Conservation (phyloP, 2,888 invertebrate genomes). For the Apantesis nais region DNA sequence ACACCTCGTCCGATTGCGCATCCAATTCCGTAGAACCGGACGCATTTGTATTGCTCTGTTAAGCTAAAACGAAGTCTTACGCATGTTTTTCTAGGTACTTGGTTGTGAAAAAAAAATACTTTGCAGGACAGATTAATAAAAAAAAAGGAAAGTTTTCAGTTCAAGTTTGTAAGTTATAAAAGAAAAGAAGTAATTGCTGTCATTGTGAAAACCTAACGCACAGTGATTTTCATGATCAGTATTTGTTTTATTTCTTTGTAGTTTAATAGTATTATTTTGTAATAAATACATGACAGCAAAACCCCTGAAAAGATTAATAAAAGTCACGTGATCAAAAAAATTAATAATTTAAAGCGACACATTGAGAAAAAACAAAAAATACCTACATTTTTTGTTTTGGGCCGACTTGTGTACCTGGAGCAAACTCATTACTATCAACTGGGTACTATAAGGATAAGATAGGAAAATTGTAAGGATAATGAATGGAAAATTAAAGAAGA, state of each 20-base stretch:
- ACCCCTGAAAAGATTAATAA: neutral
- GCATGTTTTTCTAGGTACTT: neutral
- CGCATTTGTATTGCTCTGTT: neutral
- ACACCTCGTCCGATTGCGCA: conserved; percentile 1
- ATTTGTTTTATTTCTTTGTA: neutral
- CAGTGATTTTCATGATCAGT: neutral
- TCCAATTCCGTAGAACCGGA: neutral
- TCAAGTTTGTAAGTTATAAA: neutral
- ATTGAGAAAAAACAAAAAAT: no score
- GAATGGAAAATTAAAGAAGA: no score
- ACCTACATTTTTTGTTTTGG: no score
- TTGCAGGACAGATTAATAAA: neutral
- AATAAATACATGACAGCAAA: neutral
- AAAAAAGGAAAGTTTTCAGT: no score
- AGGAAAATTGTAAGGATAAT: no score
- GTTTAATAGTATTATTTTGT: neutral
- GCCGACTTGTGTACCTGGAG: no score
- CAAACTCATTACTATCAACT: no score
- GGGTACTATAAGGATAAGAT: no score
- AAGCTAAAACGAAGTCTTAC: neutral
- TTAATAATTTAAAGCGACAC: no score
- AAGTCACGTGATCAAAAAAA: no score
- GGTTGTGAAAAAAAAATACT: neutral
- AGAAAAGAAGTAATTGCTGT: neutral
- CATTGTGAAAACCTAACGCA: no score